Base-by-base conservation (phyloP, 2,797 vertebrate genomes). In the Triplophysa yarkandensis region DNA sequence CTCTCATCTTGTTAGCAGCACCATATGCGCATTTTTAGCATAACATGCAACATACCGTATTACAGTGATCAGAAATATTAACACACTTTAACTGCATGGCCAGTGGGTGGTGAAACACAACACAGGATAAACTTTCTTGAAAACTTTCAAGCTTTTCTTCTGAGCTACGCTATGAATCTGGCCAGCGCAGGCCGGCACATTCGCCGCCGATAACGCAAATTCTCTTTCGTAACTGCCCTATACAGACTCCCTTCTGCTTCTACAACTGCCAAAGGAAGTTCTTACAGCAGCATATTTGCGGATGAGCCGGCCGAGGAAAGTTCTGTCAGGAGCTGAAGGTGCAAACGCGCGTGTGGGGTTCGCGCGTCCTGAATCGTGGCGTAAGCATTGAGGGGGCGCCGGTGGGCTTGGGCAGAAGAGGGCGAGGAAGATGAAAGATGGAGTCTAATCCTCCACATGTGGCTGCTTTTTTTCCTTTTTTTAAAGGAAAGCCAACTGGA, bases 361-460 rank as follows among this genome's bases (percentile, higher is more conserved):
- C 39, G 52, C 66, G 75, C 36, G 62, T 64, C 70, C 19, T 2
- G 28, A 52, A 88, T 88, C 86, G 83, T 74, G 43, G 27, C 79
- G 69, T 63, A 69, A 43, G 73, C 52, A 80, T 83, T 77, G 77
- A 64, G 65, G 80, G 85, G 83, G 82, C 81, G 77, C 69, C 32
- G 84, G 86, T 85, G 86, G 70, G 90, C 85, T 87, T 81, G 43
- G 85, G 84, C 85, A 84, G 88, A 76, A 82, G 87, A 91, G 88
- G 90, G 89, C 72, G 86, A 90, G 87, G 87, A 89, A 91, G 89
- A 92, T 93, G 89, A 92, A 92, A 88, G 88, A 90, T 89, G 87
- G 87, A 90, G 88, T 86, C 88, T 93, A 93, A 93, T 93, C 92
- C 91, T 90, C 87, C 92, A 93, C 91, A 92, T 92, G 91, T 92